A percentile compares a stretch with the other conserved stretches of the same genome.
These are phyloP conservation scores for Toxotes jaculatrix DNA, from an alignment of 2,113 vertebrate species.

Conservation along the genomic window DNA sequence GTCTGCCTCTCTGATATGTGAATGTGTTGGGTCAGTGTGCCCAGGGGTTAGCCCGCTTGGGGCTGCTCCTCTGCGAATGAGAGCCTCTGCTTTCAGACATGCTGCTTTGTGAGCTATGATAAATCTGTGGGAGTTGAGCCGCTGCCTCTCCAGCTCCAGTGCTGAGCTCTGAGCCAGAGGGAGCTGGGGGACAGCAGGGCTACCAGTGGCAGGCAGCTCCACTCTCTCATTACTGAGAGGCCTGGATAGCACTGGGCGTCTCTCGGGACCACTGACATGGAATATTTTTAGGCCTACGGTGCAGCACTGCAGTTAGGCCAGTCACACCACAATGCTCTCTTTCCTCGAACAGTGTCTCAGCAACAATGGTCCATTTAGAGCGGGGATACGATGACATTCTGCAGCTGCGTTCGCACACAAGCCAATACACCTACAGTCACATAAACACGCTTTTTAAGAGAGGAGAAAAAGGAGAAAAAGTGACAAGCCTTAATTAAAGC, in stretches of 20 bases:
- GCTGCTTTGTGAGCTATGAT: constrained; percentile 83
- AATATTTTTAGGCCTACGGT: constrained; percentile 84
- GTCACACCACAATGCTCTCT: constrained; percentile 75
- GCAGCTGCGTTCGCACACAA: constrained; percentile 6
- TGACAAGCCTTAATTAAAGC: constrained; percentile 24
- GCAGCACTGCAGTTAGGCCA: constrained; percentile 77
- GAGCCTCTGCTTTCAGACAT: constrained; percentile 76
- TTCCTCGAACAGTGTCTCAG: constrained; percentile 58
- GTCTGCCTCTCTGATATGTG: constrained; percentile 73
- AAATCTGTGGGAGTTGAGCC: constrained; percentile 80
- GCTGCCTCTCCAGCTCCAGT: constrained; percentile 74
- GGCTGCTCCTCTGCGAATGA: constrained; percentile 66
- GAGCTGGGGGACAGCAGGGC: constrained; percentile 77
- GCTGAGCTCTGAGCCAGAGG: constrained; percentile 77
- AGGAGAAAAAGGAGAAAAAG: constrained; percentile 25
- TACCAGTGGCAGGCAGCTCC: constrained; percentile 78
- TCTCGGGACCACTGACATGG: constrained; percentile 79
- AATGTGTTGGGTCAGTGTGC: constrained; percentile 74
- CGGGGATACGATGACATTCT: constrained; percentile 11
- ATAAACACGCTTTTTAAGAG: constrained; percentile 2
- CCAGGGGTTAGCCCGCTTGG: constrained; percentile 63
- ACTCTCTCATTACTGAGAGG: constrained; percentile 85
- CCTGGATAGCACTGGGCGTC: constrained; percentile 75
- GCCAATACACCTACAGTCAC: constrained; percentile 31
- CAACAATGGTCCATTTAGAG: constrained; percentile 68